Conservation (phyloP, 1,140 invertebrate species). For the Pseudomyrmex sp. region DNA sequence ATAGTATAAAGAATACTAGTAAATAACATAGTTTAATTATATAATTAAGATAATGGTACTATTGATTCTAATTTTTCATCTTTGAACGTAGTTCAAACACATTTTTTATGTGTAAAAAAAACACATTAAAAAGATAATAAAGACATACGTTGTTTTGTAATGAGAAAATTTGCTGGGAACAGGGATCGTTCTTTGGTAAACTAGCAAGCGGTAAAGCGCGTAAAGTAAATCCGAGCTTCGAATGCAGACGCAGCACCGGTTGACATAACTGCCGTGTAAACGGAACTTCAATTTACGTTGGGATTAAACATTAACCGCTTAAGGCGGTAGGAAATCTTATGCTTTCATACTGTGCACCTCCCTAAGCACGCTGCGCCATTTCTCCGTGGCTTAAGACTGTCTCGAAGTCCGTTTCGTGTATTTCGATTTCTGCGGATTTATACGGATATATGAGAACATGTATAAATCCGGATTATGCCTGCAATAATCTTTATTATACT, state of each 20-base stretch:
- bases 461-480: conserved; percentile 34
- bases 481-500: conserved; percentile 23
- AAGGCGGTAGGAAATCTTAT: conserved; percentile 55
- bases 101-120: no score
- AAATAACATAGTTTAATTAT: not conserved
- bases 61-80: no score
- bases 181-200: conserved; percentile 47
- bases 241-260: conserved; percentile 50
- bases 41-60: not conserved
- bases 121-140: not conserved
- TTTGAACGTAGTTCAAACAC: no score
- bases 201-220: conserved; percentile 29
- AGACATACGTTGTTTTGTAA: not conserved
- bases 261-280: conserved; percentile 56
- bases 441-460: conserved; percentile 10
- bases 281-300: conserved; percentile 61
- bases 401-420: conserved; percentile 37
- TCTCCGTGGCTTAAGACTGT: conserved; percentile 38
- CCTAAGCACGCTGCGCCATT: conserved; percentile 35
- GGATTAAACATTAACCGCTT: conserved; percentile 62
- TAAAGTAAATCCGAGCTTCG: conserved; percentile 42
- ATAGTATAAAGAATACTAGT: not conserved
- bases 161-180: not conserved
- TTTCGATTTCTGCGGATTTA: conserved; percentile 33
- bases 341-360: conserved; percentile 40